phyloP scores from a whole-genome alignment of 1,140 invertebrate genomes.

The Drosophila arizonae region DNA sequence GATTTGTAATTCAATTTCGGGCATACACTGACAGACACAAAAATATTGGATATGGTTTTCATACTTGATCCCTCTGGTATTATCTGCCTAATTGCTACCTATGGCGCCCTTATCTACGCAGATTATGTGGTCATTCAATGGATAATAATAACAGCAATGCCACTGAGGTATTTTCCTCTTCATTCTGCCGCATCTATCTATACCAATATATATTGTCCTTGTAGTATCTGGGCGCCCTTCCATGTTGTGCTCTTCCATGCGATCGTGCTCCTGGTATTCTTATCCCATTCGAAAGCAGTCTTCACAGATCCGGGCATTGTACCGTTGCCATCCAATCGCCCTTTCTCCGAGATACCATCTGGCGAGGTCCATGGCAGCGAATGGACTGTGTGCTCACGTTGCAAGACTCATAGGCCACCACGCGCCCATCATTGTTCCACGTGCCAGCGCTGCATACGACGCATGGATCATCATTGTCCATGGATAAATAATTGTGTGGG shows the following conservation, averaged over 20 bases:
- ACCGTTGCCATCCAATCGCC: conserved; percentile 90
- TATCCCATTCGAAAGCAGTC: conserved; percentile 92
- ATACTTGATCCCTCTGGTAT: conserved; percentile 94
- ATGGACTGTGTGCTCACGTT: conserved; percentile 93
- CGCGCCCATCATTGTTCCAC: conserved; percentile 95
- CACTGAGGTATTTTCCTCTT: conserved; percentile 86
- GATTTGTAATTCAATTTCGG: conserved; percentile 73
- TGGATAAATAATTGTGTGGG: conserved; percentile 98
- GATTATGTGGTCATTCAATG: conserved; percentile 95
- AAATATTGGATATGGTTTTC: conserved; percentile 81
- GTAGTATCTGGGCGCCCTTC: conserved; percentile 92
- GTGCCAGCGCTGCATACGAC: conserved; percentile 92
- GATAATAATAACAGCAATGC: conserved; percentile 92
- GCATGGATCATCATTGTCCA: conserved; percentile 95
- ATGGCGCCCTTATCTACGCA: conserved; percentile 92
- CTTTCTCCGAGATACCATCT: conserved; percentile 87
- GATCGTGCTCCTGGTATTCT: conserved; percentile 89
- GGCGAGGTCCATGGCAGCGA: conserved; percentile 84
- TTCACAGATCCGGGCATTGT: conserved; percentile 95
- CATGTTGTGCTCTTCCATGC: conserved; percentile 93
- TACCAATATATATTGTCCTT: background rate
- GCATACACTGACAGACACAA: conserved; percentile 4
- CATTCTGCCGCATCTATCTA: background rate
- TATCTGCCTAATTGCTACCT: conserved; percentile 92
- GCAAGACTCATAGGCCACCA: conserved; percentile 93